phyloP scores from a whole-genome alignment of 2,113 vertebrate genomes.

The Hyla sarda region DNA sequence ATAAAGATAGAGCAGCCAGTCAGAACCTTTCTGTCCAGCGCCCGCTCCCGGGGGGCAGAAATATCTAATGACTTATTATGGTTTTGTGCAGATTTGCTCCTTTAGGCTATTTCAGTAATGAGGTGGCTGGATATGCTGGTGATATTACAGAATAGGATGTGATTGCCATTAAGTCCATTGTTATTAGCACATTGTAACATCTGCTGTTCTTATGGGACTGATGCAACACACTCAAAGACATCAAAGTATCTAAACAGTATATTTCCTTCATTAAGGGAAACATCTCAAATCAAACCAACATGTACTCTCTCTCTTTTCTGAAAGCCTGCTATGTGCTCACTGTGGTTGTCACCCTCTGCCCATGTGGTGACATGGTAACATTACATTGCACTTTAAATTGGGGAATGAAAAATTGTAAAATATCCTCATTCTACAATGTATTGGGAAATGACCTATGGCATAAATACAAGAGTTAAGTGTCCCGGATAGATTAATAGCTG shows the following conservation, averaged over 20 bases:
- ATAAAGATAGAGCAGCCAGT: not conserved
- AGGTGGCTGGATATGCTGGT: not conserved
- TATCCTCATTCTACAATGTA: not conserved
- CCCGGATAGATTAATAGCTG: not conserved
- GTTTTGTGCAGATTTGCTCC: not conserved
- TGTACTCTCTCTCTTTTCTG: not conserved
- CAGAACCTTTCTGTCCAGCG: not conserved
- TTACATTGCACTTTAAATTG: not conserved
- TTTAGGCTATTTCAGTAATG: not conserved
- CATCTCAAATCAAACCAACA: slow-evolving; percentile 1
- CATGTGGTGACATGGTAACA: not conserved
- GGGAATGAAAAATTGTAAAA: not conserved
- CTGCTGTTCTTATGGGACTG: slow-evolving; percentile 23
- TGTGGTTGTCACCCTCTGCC: not conserved
- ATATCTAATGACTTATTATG: not conserved
- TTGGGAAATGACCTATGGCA: not conserved
- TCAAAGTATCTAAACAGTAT: not conserved
- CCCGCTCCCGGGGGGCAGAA: not conserved
- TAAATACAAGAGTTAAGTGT: not conserved
- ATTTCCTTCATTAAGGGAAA: slow-evolving; percentile 19
- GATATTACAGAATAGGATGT: slow-evolving; percentile 12
- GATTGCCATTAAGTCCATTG: not conserved
- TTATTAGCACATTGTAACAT: not conserved
- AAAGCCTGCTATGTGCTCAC: not conserved
- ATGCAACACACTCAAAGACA: not conserved